These are phyloP conservation scores for Polymixis lichenea DNA, from an alignment of 2,888 invertebrate species.

Conservation along the genomic window DNA sequence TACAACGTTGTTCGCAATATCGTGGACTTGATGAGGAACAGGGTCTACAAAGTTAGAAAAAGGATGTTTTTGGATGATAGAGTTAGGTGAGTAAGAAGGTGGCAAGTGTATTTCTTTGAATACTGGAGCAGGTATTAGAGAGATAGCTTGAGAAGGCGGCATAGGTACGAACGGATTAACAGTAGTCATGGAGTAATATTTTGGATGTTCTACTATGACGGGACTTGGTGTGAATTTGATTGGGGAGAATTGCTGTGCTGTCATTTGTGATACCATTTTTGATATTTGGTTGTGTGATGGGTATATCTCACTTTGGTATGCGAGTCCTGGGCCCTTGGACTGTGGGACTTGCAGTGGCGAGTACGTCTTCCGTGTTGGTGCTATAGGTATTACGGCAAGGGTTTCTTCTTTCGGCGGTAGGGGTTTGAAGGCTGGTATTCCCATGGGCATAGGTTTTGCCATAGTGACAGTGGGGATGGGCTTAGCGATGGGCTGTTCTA, in stretches of 20 bases:
- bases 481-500: conserved; percentile 73
- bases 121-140: conserved; percentile 82
- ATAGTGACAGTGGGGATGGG: conserved; percentile 81
- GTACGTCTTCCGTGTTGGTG: conserved; percentile 80
- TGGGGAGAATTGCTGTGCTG: conserved; percentile 81
- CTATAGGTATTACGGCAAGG: conserved; percentile 88
- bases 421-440: conserved; percentile 95
- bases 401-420: conserved; percentile 92
- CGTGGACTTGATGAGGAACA: conserved; percentile 86
- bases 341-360: conserved; percentile 82
- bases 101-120: conserved; percentile 81
- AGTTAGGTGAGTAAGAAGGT: conserved; percentile 74
- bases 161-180: conserved; percentile 89
- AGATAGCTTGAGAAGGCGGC: conserved; percentile 81
- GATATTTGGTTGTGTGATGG: conserved; percentile 85
- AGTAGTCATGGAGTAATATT: conserved; percentile 85
- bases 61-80: conserved; percentile 82
- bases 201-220: conserved; percentile 76
- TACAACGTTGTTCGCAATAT: conserved; percentile 80
- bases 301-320: conserved; percentile 87
- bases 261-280: conserved; percentile 88
- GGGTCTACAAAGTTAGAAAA: conserved; percentile 89
- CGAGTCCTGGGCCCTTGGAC: conserved; percentile 82
- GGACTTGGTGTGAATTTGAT: conserved; percentile 82
- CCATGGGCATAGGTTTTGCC: conserved; percentile 90